phyloP scores from a whole-genome alignment of 2,797 vertebrate genomes.

The Sebastes matsubarae region DNA sequence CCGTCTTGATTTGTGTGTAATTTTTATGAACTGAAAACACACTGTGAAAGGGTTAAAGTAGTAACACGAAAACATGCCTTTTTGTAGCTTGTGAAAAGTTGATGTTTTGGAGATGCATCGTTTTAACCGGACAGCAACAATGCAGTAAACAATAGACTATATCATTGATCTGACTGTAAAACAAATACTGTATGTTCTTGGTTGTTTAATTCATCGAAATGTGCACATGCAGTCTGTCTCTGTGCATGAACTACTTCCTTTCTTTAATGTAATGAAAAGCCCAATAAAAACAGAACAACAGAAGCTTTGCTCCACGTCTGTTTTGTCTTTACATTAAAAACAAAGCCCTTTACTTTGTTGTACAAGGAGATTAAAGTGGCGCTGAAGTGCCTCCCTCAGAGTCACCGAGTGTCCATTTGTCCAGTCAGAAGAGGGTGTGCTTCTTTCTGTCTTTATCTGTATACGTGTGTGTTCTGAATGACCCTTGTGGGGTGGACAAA shows the following conservation, averaged over 20 bases:
- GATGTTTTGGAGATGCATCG: no score
- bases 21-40: no score
- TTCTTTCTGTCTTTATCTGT: slow-evolving; percentile 6
- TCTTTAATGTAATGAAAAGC: neutral
- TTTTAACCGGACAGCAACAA: neutral
- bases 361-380: slow-evolving; percentile 14
- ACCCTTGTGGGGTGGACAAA: slow-evolving; percentile 61
- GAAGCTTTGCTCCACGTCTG: slow-evolving; percentile 16
- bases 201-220: neutral
- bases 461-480: slow-evolving; percentile 39
- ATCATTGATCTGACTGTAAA: neutral
- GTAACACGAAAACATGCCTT: no score
- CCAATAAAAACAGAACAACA: slow-evolving; percentile 47
- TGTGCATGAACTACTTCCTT: neutral
- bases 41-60: no score
- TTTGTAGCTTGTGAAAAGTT: neutral
- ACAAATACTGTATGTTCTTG: neutral
- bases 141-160: neutral
- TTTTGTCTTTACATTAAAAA: slow-evolving; percentile 42
- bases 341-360: slow-evolving; percentile 21
- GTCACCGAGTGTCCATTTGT: slow-evolving; percentile 58
- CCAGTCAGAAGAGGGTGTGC: slow-evolving; percentile 50
- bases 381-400: slow-evolving; percentile 52
- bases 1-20: no score
- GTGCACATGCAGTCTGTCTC: neutral